Evolutionary conservation across 2,113 vertebrate genomes (phyloP), one percentile per base, ranked within the genome.

Genomic region (Sialia sialis): DNA sequence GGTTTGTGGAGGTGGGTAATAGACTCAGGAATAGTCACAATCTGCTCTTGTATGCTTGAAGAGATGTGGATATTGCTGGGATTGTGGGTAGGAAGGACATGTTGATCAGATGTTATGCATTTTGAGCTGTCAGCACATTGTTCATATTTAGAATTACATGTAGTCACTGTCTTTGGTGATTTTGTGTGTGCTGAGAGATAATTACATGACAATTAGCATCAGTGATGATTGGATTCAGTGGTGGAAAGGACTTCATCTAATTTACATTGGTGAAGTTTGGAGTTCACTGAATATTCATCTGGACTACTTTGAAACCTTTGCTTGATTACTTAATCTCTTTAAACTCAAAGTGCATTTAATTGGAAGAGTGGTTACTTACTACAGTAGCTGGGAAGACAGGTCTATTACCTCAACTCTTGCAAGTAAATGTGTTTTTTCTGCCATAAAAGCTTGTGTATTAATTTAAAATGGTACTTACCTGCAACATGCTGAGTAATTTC

Each of bases 401-500:
- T 80, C 12, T 90, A 0, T 92, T 89, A 41, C 56, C 48, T 75
- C 32, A 52, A n/a, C 6, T 81, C 49, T 41, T 92, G 66, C 66
- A 46, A 46, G 38, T 66, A 56, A 76, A 79, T 89, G 30, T 89
- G n/a, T 5, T 60, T 67, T 60, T 75, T 67, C 62, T 60, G 46
- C 32, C 18, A 4, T 74, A 30, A 75, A 89, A 68, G 29, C n/a
- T 68, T 54, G 19, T 60, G 26, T 75, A 26, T 54, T 82, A 82
- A 41, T 46, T 54, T 76, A 48, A 62, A 89, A 58, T 30, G 54
- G 29, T 49, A 72, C 69, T 92, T 91, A 49, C 32, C 52, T 95
- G 48, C 69, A 89, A 66, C 67, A 62, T 82, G 81, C 87, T 76
- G 87, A 69, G 81, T 94, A 91, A 92, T 89, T 87, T 93, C 77